phyloP scores from a whole-genome alignment of 1,140 invertebrate genomes.

The Drosophila tani region DNA sequence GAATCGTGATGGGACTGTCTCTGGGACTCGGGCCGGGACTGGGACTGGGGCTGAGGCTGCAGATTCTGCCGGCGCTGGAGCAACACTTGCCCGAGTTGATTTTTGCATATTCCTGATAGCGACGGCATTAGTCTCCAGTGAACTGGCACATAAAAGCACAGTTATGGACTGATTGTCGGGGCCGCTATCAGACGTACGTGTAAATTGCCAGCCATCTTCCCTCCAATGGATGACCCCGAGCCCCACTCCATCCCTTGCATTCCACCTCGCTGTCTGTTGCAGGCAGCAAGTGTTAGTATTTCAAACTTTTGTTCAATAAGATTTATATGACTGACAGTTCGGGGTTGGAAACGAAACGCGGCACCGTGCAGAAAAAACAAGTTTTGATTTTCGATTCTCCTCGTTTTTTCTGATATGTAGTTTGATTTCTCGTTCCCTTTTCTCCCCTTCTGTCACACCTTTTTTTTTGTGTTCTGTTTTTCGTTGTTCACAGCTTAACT shows the following conservation, averaged over 20 bases:
- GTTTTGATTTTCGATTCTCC: conserved; percentile 57
- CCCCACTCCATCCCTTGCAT: neutral
- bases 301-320: conserved; percentile 74
- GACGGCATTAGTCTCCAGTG: conserved; percentile 77
- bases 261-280: conserved; percentile 14
- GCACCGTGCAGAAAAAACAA: conserved; percentile 38
- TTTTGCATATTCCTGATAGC: conserved; percentile 78
- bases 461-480: conserved; percentile 13
- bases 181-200: conserved; percentile 52
- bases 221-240: conserved; percentile 1
- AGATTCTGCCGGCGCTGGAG: conserved; percentile 13
- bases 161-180: conserved; percentile 80
- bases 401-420: conserved; percentile 12
- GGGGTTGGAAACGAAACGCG: conserved; percentile 39
- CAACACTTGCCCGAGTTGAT: conserved; percentile 70
- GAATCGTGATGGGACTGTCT: conserved; percentile 15
- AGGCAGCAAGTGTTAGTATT: conserved; percentile 63
- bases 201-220: conserved; percentile 47
- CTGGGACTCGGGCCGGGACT: neutral
- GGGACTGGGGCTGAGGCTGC: conserved; percentile 1
- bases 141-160: conserved; percentile 77
- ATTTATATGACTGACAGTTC: conserved; percentile 74
- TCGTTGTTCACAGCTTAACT: conserved; percentile 31
- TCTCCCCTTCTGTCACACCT: neutral
- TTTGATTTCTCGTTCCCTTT: neutral